A percentile compares a stretch with the other conserved stretches of the same genome.
These are phyloP conservation scores for Eucera pruinosa DNA, from an alignment of 2,888 invertebrate species.

Conservation along the genomic window DNA sequence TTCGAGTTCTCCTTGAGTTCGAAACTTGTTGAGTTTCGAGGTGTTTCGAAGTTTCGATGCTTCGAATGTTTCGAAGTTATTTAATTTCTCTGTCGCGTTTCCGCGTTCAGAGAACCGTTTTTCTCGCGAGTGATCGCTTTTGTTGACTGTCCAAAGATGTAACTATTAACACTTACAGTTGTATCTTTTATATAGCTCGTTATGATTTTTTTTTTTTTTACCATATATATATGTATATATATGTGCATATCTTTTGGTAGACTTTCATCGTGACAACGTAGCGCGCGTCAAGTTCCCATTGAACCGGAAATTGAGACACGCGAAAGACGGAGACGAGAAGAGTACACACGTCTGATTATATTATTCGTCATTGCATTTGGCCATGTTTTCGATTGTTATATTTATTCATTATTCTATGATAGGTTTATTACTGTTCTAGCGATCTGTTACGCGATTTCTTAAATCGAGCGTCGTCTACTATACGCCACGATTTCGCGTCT, in stretches of 20 bases:
- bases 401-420: conserved; percentile 78
- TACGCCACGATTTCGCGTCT: conserved; percentile 34
- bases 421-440: conserved; percentile 74
- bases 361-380: conserved; percentile 75
- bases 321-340: conserved; percentile 7
- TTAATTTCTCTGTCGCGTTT: conserved; percentile 31
- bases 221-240: conserved; percentile 55
- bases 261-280: conserved; percentile 40
- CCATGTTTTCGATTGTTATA: conserved; percentile 77
- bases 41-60: no score
- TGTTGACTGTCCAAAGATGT: conserved; percentile 81
- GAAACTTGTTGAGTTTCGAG: no score
- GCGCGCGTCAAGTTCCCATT: conserved; percentile 46
- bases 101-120: conserved; percentile 11
- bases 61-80: no score
- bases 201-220: conserved; percentile 57
- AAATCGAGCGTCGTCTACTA: conserved; percentile 32
- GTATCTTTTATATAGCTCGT: conserved; percentile 67
- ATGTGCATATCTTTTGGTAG: conserved; percentile 45
- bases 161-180: conserved; percentile 71
- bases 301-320: conserved; percentile 18
- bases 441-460: conserved; percentile 55
- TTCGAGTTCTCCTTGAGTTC: no score
- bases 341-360: conserved; percentile 35
- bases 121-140: conserved; percentile 64